These are phyloP conservation scores for Ictidomys tridecemlineatus DNA, from an alignment of 2,113 vertebrate genomes.

Conservation along the genomic window DNA sequence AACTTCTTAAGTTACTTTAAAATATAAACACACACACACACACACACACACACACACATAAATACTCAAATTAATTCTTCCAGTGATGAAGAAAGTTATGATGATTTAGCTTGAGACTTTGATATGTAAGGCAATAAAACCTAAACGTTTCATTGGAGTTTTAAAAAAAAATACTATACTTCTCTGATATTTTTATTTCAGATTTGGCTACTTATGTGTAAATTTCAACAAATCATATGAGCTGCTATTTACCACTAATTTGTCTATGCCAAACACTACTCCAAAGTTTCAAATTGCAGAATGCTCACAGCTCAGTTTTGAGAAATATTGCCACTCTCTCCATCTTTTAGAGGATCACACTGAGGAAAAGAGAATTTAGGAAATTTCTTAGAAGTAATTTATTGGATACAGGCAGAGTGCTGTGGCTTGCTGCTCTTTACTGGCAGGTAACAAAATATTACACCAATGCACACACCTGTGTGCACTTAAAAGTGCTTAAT, in stretches of 20 bases:
- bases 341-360: background rate
- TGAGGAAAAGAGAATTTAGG: background rate
- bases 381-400: no score
- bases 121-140: background rate
- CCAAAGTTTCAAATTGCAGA: background rate
- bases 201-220: background rate
- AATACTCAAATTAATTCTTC: background rate
- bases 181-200: background rate
- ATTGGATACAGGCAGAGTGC: rapidly evolving
- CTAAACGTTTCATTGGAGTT: background rate
- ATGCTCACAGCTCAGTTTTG: background rate
- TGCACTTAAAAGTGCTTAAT: no score
- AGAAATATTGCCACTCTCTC: background rate
- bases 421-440: rapidly evolving
- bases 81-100: background rate
- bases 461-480: background rate
- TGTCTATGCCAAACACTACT: background rate
- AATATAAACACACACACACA: no score
- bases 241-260: background rate
- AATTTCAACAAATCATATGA: background rate
- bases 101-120: background rate
- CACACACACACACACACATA: background rate
- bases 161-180: background rate
- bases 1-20: background rate
- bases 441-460: background rate